Base-by-base conservation (phyloP, 2,888 invertebrate species). In the Choreutis nemorana region DNA sequence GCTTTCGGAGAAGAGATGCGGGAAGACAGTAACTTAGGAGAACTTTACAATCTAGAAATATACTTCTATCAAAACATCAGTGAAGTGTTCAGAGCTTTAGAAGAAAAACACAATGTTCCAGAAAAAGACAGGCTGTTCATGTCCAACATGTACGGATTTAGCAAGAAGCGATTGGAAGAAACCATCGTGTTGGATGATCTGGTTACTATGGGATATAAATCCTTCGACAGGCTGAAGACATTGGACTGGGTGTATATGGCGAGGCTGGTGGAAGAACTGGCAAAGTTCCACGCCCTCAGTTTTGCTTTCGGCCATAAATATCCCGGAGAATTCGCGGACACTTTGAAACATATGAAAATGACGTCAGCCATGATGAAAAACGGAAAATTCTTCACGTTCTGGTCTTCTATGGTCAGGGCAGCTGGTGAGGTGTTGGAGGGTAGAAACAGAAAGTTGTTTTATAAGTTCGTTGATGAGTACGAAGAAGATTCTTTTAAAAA, bases 211-310 rank as follows among this genome's bases (percentile, higher is more conserved):
- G 62, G 62, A 1, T 72, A 44, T 16, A 23, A 13, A 2, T 38
- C 39, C 3, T 55, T 39, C 27, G 45, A 46, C 16, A 45, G 55
- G 26, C 41, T 48, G 10, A 42, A 47, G 9, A 34, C 56, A 0
- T 36, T 68, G 2, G 55, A 60, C 24, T 55, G 56, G 49, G 49
- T 56, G 2, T 58, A 63, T 15, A 51, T 58, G 0, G 35, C 51
- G 1, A 35, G 45, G 2, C 48, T 62, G 0, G 40, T 62, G 1
- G 40, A 51, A 12, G 39, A 36, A 1, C 36, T 68, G 7, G 68
- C 68, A 0, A 51, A 48, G 23, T 62, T 65, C 31, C 73, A 73
- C 31, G 70, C 70, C 0, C 34, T 67, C 6, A 68, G 68, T 1
- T 61, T 67, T 6, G 63, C 63, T 0, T 53, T 57, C 20, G 49